Evolutionary conservation across 2,797 vertebrate species (phyloP), one percentile per base, ranked within the genome.

Genomic region (Enteromius anoplus): DNA sequence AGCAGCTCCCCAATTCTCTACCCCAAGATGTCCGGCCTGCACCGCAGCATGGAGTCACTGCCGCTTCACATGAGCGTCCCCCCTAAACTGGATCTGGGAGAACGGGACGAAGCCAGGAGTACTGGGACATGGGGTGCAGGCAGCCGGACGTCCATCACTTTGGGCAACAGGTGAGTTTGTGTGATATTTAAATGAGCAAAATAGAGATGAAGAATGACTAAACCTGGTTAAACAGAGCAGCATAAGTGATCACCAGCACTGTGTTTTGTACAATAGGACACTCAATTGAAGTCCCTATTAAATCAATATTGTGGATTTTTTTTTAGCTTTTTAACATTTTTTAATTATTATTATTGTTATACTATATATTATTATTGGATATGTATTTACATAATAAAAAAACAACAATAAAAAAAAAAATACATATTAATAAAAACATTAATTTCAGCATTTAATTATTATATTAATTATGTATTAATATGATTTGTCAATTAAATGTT

Each of bases 11-110:
- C 96, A 1, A 93, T 97, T 89, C 96, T 98, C 84, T 98, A 98
- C 91, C 92, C 97, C 37, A 98, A 98, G 89, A 95, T 99, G 88
- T 96, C 97, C 0, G 91, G 95, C 72, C 94, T 98, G 91, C 98
- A 99, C 92, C 96, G 97, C 90, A 99, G 98, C 92, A 94, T 99
- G 97, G 98, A 99, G 92, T 98, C 97, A 8, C 95, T 99, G 82
- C 97, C 97, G 65, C 96, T 98, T 82, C 96, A 98, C 72, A 97
- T 99, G 95, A 98, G 97, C 75, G 92, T 99, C 80, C 96, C 97
- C 3, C 90, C 91, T 77, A 92, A 87, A 85, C 84, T 66, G 0
- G 89, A 92, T 47, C 78, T 8, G 5, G 82, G 79, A 0, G 91
- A 91, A 10, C 91, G 15, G 88, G 95, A 88, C 21, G 95, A 97